Evolutionary conservation across 2,113 vertebrate genomes (phyloP).

Genomic region (Megaceryle maxima): DNA sequence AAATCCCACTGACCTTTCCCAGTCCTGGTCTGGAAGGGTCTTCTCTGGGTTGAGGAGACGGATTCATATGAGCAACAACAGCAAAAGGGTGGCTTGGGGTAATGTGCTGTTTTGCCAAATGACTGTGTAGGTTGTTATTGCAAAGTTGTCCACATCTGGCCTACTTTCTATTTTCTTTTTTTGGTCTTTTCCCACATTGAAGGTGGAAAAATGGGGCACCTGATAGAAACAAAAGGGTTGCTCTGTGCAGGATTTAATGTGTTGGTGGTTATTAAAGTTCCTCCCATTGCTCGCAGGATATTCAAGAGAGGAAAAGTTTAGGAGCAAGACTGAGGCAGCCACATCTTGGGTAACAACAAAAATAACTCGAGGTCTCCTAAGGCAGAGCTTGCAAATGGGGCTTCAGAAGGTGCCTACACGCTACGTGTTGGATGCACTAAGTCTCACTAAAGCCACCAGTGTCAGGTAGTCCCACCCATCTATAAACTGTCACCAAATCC

Average conservation of each 20-base stretch:
- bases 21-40: conserved; percentile 1
- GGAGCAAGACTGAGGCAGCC: background rate
- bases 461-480: background rate
- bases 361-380: background rate
- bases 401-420: background rate
- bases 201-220: background rate
- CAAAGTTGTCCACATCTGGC: background rate
- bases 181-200: background rate
- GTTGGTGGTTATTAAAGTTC: background rate
- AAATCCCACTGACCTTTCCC: conserved; percentile 24
- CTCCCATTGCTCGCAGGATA: background rate
- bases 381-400: background rate
- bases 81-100: background rate
- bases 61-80: background rate
- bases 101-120: background rate
- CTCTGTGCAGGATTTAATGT: background rate
- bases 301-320: background rate
- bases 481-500: background rate
- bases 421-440: background rate
- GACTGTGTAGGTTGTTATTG: background rate
- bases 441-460: background rate
- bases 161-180: background rate
- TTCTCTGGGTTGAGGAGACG: background rate
- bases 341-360: background rate
- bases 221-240: background rate